Base-by-base conservation (phyloP, 1,140 invertebrate species). In the Papilio glaucus region DNA sequence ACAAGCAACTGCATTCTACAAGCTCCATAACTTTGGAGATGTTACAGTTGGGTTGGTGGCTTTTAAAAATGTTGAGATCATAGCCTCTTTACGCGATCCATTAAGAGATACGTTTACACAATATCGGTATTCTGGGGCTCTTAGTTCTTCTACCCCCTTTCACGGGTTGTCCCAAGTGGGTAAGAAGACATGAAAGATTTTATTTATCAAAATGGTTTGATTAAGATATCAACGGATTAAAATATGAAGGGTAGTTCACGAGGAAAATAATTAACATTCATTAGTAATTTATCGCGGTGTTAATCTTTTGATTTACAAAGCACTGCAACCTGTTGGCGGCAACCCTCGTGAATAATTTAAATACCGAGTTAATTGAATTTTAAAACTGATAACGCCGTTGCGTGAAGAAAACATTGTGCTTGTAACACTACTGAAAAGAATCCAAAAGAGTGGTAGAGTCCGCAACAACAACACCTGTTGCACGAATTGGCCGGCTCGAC, bases 271-370 rank as follows among this genome's bases (percentile, higher is more conserved):
- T 57, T 57, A 26, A 57, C 49, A 26, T 57, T 57, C 10, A 57
- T 24, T 57, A 57, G 24, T 49, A 49, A 49, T 53, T 53, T 53
- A 57, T 24, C 49, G 9, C 49, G 49, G 24, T 57, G 49, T 24
- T 57, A 57, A 57, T 57, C 49, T 57, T 57, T 57, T 57, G 49
- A 57, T 57, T 57, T 57, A 57, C 49, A 57, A 57, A 57, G 24
- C 49, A 57, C 21, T 57, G 21, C 18, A 57, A 57, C 49, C 49
- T 57, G 49, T 57, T 57, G 21, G 21, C 49, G 49, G 49, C 9
- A 57, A 57, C 49, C 49, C 49, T 57, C 21, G 18, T 57, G 49
- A 57, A 57, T 57, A 57, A 57, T 57, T 57, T 57, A 57, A 4
- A 57, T 21, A 21, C 21, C 24, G 9, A 4, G 9, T 12, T 57